A percentile compares a stretch with the other conserved stretches of the same genome.
Evolutionary conservation across 1,140 invertebrate species (phyloP).

Genomic region (Pissodes strobi): DNA sequence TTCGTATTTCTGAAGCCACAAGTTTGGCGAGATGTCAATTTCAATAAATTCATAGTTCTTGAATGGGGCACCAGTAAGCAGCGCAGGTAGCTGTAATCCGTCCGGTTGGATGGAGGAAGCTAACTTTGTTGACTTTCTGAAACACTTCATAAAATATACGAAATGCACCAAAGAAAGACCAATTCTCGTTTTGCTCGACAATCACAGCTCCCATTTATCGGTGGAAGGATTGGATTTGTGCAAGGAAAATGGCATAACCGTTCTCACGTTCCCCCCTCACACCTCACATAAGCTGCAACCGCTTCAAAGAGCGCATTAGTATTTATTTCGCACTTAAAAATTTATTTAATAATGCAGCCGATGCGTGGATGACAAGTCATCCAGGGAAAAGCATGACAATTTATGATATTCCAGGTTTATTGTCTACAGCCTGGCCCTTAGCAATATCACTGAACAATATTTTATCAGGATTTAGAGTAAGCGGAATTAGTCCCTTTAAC

Average conservation of each 20-base stretch:
- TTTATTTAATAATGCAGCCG: slow-evolving; percentile 28
- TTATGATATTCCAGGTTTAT: slow-evolving; percentile 1
- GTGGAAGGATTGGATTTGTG: slow-evolving; percentile 54
- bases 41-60: too few species aligned
- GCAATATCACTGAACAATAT: slow-evolving; percentile 13
- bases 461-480: slow-evolving; percentile 16
- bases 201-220: slow-evolving; percentile 52
- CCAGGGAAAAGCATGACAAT: slow-evolving; percentile 13
- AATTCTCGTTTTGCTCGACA: too few species aligned
- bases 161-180: too few species aligned
- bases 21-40: too few species aligned
- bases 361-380: slow-evolving; percentile 11
- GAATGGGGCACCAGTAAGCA: too few species aligned
- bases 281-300: slow-evolving; percentile 53
- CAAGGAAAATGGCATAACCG: slow-evolving; percentile 49
- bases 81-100: too few species aligned
- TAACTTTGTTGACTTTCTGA: too few species aligned
- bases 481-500: slow-evolving; percentile 15
- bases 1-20: too few species aligned
- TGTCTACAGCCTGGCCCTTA: slow-evolving; percentile 10
- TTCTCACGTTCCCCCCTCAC: slow-evolving; percentile 54
- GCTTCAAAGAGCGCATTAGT: slow-evolving; percentile 48
- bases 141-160: too few species aligned
- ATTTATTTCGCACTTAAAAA: slow-evolving; percentile 55
- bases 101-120: too few species aligned